Percentiles rank a stretch among this genome's conserved stretches.
Conservation (phyloP, 1,140 invertebrate species). For the Calosoma granatense region DNA sequence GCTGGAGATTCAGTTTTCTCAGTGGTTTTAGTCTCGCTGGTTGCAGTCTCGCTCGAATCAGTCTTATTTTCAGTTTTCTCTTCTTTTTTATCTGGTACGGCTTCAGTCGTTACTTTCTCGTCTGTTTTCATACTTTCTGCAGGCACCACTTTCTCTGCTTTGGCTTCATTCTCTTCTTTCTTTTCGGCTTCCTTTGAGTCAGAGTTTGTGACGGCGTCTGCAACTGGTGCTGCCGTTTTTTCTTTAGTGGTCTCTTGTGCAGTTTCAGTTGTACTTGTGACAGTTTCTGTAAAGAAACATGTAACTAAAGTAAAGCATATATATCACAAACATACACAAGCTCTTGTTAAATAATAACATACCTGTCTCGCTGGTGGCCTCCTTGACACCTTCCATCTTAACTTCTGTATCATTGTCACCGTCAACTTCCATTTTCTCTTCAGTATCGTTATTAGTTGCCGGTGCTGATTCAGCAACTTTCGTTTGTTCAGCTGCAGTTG, state of each 20-base stretch:
- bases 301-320: background rate
- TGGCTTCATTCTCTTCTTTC: background rate
- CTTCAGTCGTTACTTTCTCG: background rate
- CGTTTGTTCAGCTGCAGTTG: constrained; percentile 12
- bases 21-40: background rate
- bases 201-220: background rate
- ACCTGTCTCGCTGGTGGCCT: background rate
- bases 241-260: background rate
- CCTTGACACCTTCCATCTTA: background rate
- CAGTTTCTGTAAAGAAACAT: background rate
- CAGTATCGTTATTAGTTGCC: background rate
- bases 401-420: background rate
- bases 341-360: background rate
- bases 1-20: background rate
- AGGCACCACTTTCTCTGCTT: background rate
- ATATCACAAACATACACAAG: too few species aligned
- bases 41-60: background rate
- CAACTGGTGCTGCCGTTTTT: background rate
- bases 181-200: background rate
- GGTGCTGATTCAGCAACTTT: background rate
- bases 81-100: background rate
- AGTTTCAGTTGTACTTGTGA: background rate
- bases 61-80: background rate
- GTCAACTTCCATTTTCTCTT: constrained; percentile 7
- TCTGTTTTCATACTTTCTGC: background rate